Evolutionary conservation across 2,888 invertebrate genomes (phyloP).

Genomic region (Tenodera sinensis): DNA sequence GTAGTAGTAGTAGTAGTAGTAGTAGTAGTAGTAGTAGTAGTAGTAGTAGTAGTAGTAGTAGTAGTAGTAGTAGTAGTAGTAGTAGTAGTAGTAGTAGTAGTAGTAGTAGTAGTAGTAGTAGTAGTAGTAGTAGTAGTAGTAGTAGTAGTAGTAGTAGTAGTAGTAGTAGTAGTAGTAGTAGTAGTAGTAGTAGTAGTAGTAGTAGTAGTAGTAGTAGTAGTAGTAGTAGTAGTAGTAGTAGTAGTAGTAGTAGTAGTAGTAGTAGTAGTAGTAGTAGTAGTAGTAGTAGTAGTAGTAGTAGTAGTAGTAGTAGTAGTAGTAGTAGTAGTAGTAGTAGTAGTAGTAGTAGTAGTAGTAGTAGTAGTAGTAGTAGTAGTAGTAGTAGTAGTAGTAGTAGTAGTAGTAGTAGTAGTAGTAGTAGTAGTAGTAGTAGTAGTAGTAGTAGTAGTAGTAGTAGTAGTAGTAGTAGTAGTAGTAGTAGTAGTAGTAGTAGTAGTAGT

Average conservation of each 20-base stretch:
- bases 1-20: background rate
- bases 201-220: background rate
- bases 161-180: background rate
- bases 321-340: background rate
- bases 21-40: background rate
- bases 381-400: background rate
- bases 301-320: background rate
- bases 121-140: background rate
- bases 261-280: background rate
- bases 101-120: background rate
- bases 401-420: too few relatives aligned
- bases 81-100: too few relatives aligned
- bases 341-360: background rate
- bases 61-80: background rate
- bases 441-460: background rate
- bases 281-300: background rate
- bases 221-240: background rate
- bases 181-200: background rate
- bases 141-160: background rate
- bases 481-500: background rate
- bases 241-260: too few relatives aligned
- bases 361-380: background rate
- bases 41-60: background rate
- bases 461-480: background rate
- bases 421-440: background rate